A percentile compares a stretch with the other conserved stretches of the same genome.
phyloP scores from a whole-genome alignment of 2,113 vertebrate genomes.

The Felis catus region F.catus_Fca126_mat1.0 CM031417.1:140458001-140458500 shows the following conservation, averaged over 20 bases:
- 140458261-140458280: not conserved
- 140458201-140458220: not conserved
- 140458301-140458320: fast-evolving
- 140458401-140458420: conserved; percentile 79
- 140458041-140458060: not conserved
- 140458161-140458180: not conserved
- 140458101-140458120: fast-evolving
- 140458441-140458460: conserved; percentile 81
- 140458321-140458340: not conserved
- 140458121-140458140: fast-evolving
- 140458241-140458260: fast-evolving
- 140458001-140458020: fast-evolving
- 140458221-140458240: too few relatives aligned
- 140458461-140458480: conserved; percentile 87
- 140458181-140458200: not conserved
- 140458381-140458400: conserved; percentile 61
- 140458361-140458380: not conserved
- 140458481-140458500: conserved; percentile 90
- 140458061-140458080: not conserved
- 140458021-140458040: fast-evolving
- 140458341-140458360: not conserved
- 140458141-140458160: not conserved
- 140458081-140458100: not conserved
- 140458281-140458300: fast-evolving
- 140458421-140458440: conserved; percentile 52